Base-by-base conservation (phyloP, 2,888 invertebrate genomes). In the Epinotia nisella region DNA sequence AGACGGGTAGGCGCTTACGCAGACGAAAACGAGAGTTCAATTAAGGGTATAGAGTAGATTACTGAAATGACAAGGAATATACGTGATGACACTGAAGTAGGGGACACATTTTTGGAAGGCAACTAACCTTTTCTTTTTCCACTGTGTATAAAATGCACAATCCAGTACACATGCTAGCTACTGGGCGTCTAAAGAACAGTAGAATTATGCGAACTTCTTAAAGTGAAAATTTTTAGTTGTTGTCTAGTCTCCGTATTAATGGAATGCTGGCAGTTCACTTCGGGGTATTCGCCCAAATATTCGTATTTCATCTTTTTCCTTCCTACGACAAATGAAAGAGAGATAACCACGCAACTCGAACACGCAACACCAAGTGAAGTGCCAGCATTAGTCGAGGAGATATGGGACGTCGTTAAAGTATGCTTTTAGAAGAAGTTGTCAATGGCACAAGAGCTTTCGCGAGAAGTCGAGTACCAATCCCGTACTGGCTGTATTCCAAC, bases 381-480 rank as follows among this genome's bases (percentile, higher is more conserved):
- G 2, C 21, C 21, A 24, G 21, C 21, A 24, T 55, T 45, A 49
- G 61, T 62, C 53, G 58, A 64, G 41, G 29, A 73, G 62, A 73
- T 73, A 64, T 64, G 62, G 68, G 68, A 73, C 45, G 41, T 64
- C 68, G 68, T 62, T 69, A 73, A 59, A 64, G 73, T 62, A 64
- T 58, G 62, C 68, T 69, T 64, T 73, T 73, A 64, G 73, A 53
- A 61, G 56, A 66, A 55, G 72, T 68, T 62, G 72, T 68, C 72
- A 72, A 72, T 68, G 58, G 68, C 64, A 45, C 51, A 24, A 41
- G 56, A 70, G 62, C 49, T 49, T 53, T 58, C 62, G 60, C 61
- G 72, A 55, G 17, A 41, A 56, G 61, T 72, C 41, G 58, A 73
- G 64, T 58, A 73, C 72, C 68, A 73, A 73, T 73, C 73, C 68